These are phyloP conservation scores for Dicrurus megarhynchus DNA, from an alignment of 2,113 vertebrate genomes.

Conservation along the genomic window DNA sequence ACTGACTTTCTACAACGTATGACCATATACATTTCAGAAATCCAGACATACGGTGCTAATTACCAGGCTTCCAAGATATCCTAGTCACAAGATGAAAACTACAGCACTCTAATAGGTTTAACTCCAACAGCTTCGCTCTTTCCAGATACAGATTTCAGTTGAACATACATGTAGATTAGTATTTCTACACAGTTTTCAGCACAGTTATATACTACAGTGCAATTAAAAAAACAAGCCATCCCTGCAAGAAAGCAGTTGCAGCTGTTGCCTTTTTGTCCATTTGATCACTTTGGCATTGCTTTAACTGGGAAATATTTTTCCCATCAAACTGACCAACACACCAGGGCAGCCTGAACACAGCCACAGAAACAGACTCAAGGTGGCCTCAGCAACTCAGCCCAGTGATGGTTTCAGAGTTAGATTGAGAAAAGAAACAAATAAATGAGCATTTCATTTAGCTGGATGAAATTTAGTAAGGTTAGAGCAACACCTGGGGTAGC, in stretches of 20 bases:
- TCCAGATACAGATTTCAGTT: background rate
- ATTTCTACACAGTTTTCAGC: background rate
- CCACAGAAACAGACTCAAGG: background rate
- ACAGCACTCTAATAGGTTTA: background rate
- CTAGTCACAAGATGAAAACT: background rate
- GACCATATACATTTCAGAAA: background rate
- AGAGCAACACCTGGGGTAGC: slow-evolving; percentile 44
- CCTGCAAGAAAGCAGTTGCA: background rate
- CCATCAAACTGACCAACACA: background rate
- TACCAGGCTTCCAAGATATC: background rate
- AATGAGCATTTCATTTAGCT: background rate
- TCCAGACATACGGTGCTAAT: background rate
- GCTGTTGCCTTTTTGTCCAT: background rate
- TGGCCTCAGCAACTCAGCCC: background rate
- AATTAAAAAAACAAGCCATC: background rate
- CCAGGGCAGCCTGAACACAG: background rate
- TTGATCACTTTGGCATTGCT: background rate
- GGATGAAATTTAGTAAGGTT: slow-evolving; percentile 52
- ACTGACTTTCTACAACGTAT: background rate
- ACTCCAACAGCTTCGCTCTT: background rate
- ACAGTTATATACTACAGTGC: background rate
- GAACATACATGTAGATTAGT: background rate
- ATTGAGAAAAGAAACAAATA: background rate
- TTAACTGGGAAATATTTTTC: background rate
- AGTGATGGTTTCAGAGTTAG: background rate